A percentile compares a stretch with the other conserved stretches of the same genome.
These are phyloP conservation scores for Promerops cafer DNA, from an alignment of 2,113 vertebrate genomes.

Conservation along the genomic window DNA sequence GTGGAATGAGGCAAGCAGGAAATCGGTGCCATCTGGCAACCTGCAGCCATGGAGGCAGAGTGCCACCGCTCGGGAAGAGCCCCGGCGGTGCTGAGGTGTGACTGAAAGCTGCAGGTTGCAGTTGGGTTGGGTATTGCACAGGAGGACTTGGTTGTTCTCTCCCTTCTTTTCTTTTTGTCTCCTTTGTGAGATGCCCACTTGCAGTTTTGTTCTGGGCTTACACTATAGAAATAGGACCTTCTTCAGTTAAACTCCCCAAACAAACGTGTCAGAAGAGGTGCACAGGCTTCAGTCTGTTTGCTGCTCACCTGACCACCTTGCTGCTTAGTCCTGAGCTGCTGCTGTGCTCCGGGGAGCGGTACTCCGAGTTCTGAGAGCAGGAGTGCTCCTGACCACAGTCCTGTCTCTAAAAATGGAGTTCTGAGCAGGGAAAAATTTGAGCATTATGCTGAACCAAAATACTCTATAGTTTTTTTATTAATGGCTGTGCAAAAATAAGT, in stretches of 20 bases:
- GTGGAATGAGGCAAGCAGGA: conserved; percentile 17
- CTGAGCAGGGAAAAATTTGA: neutral
- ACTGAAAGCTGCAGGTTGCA: neutral
- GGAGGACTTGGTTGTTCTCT: neutral
- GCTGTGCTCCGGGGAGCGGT: neutral
- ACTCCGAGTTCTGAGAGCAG: neutral
- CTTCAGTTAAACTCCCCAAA: too few relatives aligned
- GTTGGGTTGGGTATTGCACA: neutral
- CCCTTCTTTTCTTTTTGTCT: neutral
- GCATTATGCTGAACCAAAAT: neutral
- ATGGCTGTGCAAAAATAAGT: neutral
- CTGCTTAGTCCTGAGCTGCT: neutral
- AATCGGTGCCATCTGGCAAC: conserved; percentile 44
- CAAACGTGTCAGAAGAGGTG: too few relatives aligned
- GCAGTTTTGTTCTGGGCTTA: neutral
- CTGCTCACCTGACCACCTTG: neutral
- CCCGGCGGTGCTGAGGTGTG: neutral
- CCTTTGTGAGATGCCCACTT: neutral
- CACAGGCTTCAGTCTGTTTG: accelerated
- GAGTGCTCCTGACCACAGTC: neutral
- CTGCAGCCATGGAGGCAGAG: neutral
- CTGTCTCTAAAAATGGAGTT: neutral
- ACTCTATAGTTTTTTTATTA: neutral
- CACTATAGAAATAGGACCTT: neutral
- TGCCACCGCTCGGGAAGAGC: neutral